phyloP scores from a whole-genome alignment of 2,113 vertebrate species.

The Anser brachyrhynchus region DNA sequence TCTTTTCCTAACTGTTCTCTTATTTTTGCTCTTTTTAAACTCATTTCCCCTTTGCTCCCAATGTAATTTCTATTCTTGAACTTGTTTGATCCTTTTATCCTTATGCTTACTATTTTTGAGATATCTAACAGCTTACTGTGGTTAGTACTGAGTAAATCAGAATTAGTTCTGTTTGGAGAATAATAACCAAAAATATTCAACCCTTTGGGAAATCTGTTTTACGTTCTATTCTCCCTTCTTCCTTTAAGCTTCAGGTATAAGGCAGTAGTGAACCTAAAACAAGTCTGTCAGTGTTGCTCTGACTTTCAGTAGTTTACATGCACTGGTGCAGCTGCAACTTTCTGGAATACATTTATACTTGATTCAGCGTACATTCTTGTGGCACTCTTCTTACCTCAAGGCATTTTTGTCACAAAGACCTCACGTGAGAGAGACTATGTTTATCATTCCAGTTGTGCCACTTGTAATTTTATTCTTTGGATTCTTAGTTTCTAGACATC shows the following conservation, averaged over 20 bases:
- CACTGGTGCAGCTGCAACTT: not conserved
- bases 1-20: not conserved
- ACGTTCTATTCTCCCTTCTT: not conserved
- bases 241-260: not conserved
- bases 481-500: not conserved
- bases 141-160: not conserved
- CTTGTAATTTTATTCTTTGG: not conserved
- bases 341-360: not conserved
- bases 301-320: not conserved
- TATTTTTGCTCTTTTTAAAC: not conserved
- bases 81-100: not conserved
- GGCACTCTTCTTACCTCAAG: not conserved
- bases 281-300: not conserved
- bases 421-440: accelerated
- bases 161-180: not conserved
- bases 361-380: not conserved
- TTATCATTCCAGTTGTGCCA: not conserved
- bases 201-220: not conserved
- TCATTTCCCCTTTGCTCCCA: not conserved
- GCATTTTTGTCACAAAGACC: not conserved
- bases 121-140: not conserved
- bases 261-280: not conserved
- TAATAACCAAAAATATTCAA: not conserved
- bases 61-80: not conserved
- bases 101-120: not conserved